These are phyloP conservation scores for Brachyhypopomus gauderio DNA, from an alignment of 2,113 vertebrate genomes.

Conservation along the genomic window DNA sequence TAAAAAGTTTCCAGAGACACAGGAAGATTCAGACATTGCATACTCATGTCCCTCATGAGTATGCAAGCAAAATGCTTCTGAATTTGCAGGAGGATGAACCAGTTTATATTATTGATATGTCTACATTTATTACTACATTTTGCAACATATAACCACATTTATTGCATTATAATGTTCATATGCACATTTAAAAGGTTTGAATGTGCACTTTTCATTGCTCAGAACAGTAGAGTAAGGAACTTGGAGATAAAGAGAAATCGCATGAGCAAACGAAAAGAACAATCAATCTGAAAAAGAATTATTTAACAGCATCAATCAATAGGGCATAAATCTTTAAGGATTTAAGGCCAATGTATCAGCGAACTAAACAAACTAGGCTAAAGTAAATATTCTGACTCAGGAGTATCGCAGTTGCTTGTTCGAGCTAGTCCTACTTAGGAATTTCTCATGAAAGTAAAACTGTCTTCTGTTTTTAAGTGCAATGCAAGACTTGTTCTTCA, in stretches of 20 bases:
- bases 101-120: no score
- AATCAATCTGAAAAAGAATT: constrained; percentile 55
- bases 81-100: no score
- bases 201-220: not conserved
- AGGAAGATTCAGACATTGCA: no score
- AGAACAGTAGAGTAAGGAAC: not conserved
- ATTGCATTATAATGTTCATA: not conserved
- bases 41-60: no score
- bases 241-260: not conserved
- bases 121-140: no score
- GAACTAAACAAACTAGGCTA: constrained; percentile 23
- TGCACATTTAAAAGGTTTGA: not conserved
- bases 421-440: not conserved
- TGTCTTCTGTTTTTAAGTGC: not conserved
- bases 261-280: constrained; percentile 26
- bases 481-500: not conserved
- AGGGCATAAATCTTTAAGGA: constrained; percentile 53
- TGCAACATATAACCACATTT: no score
- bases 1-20: no score
- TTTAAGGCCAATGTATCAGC: constrained; percentile 39
- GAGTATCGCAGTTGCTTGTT: constrained; percentile 6
- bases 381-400: constrained; percentile 35
- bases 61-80: no score
- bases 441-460: not conserved
- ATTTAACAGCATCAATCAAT: constrained; percentile 55